Base-by-base conservation (phyloP, 1,140 invertebrate species). In the Camponotus vicinus region DNA sequence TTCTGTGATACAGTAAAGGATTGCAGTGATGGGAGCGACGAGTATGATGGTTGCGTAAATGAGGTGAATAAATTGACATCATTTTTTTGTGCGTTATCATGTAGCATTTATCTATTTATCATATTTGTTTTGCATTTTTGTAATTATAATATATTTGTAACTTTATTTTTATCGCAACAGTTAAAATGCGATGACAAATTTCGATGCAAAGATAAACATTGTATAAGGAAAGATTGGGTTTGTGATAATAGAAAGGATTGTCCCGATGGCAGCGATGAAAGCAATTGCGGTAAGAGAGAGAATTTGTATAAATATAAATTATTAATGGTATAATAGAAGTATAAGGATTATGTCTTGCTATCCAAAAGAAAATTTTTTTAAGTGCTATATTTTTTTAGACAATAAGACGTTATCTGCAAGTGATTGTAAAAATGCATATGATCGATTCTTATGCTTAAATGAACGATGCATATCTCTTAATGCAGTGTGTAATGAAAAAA, bases 21-120 rank as follows among this genome's bases (percentile, higher is more conserved):
- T 92, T 99, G 98, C 92, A 92, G 94, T 18, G 97, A 98, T 93
- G 95, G 95, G 1, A 97, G 97, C 75, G 98, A 99, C 94, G 98
- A 99, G 95, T 95, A 89, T n/a, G 8, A 40, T 0, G 79, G 45
- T 21, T 94, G 93, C 34, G 66, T 73, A 2, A 63, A 85, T 21
- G 27, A 92, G 0, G 91, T 92, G 80, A 90, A 75, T 66, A 0
- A 64, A 85, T 42, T 37, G 27, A 4, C 52, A 11, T 18, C 8
- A 32, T 37, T 52, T 18, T 76, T 76, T 34, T 11, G 9, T 8
- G 5, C 34, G 18, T 27, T 66, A 7, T 69, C 55, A n/a, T 18
- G 4, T 61, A 61, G 3, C 9, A 45, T 52, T 45, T 61, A 66
- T 63, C n/a, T 32, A 37, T n/a, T 32, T 52, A 2, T 15, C 15